Conservation (phyloP, 2,113 vertebrate species). For the Ammodramus savannarum region DNA sequence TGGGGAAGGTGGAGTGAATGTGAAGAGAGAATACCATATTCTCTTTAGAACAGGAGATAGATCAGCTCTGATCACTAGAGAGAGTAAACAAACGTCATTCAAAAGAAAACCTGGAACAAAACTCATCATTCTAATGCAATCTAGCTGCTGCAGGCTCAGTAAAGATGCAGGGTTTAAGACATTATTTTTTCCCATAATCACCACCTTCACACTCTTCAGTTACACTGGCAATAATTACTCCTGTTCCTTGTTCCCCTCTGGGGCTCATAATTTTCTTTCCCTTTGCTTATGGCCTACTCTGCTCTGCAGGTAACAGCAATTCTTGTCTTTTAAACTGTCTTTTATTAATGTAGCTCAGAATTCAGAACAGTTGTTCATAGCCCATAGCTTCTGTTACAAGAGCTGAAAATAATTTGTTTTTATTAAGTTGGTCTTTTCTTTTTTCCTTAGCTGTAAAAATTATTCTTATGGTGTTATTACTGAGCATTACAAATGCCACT, state of each 20-base stretch:
- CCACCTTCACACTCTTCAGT: background rate
- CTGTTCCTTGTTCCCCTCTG: background rate
- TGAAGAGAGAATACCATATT: background rate
- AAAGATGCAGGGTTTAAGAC: background rate
- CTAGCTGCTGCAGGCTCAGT: background rate
- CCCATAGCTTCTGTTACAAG: background rate
- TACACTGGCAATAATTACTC: background rate
- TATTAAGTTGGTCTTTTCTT: background rate
- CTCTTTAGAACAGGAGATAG: background rate
- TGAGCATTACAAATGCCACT: background rate
- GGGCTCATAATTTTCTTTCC: background rate
- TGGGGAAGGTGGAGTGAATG: background rate
- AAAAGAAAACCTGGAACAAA: background rate
- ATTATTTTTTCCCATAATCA: background rate
- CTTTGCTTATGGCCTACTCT: background rate
- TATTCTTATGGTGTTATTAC: background rate
- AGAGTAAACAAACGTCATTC: background rate
- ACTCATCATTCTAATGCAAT: background rate
- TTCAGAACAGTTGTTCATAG: background rate
- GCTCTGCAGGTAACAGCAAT: background rate
- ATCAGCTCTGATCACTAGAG: background rate
- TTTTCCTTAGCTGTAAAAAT: background rate
- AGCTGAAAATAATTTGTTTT: background rate
- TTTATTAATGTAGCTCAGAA: background rate
- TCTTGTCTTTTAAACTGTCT: background rate